Evolutionary conservation across 2,888 invertebrate species (phyloP).

Genomic region (Cantharis rufa): DNA sequence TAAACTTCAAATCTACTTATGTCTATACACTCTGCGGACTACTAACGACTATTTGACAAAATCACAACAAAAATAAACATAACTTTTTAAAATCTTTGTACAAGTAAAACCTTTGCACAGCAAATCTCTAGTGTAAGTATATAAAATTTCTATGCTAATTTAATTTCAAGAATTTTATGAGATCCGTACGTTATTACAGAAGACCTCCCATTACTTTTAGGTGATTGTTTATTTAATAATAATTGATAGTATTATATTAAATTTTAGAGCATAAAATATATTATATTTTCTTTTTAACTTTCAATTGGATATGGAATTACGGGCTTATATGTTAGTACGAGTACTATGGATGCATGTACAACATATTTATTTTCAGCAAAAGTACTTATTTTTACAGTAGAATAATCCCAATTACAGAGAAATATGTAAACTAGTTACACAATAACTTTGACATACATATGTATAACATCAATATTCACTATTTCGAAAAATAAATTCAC

Average conservation of each 20-base stretch:
- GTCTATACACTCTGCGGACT: conserved; percentile 26
- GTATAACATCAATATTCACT: background rate
- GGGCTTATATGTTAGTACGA: no score
- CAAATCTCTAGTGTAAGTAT: conserved; percentile 41
- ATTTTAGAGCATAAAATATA: background rate
- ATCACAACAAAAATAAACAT: conserved; percentile 40
- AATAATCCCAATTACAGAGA: background rate
- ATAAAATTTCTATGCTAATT: conserved; percentile 49
- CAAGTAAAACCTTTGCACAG: conserved; percentile 42
- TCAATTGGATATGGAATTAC: background rate
- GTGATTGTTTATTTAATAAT: no score
- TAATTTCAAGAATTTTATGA: conserved; percentile 39
- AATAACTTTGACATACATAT: background rate
- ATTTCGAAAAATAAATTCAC: background rate
- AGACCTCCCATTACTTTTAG: background rate
- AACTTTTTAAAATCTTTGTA: conserved; percentile 36
- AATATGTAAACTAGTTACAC: background rate
- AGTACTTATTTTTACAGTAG: background rate
- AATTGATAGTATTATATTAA: background rate
- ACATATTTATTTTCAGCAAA: background rate
- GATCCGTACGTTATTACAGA: background rate
- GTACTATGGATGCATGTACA: background rate
- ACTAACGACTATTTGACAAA: conserved; percentile 38
- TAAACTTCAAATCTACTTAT: conserved; percentile 29
- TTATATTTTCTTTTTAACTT: background rate